Percentiles rank a stretch among this genome's conserved stretches.
These are phyloP conservation scores for Drosophila subquinaria DNA, from an alignment of 2,888 invertebrate species.

Conservation along the genomic window DNA sequence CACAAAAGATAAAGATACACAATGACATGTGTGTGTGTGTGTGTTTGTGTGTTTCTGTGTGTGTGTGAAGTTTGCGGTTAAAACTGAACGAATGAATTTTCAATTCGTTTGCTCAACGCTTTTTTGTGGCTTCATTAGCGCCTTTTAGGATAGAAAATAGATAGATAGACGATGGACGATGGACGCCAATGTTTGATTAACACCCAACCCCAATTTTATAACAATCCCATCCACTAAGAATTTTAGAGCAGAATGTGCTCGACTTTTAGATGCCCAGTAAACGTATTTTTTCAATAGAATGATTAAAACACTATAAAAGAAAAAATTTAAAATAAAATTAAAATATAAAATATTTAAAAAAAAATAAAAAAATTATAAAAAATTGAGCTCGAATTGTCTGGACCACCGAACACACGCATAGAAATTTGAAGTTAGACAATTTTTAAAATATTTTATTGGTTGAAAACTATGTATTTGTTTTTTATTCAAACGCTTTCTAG, in stretches of 20 bases:
- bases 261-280: neutral
- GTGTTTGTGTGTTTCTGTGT: neutral
- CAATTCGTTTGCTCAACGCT: slow-evolving; percentile 55
- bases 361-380: too few relatives aligned
- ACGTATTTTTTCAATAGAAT: too few relatives aligned
- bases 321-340: too few relatives aligned
- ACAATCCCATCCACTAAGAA: neutral
- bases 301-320: too few relatives aligned
- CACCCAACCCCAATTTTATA: slow-evolving; percentile 18
- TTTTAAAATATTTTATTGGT: too few relatives aligned
- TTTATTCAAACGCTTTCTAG: too few relatives aligned
- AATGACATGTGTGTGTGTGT: neutral
- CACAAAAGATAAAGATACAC: neutral
- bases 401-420: too few relatives aligned
- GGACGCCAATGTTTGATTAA: slow-evolving; percentile 53
- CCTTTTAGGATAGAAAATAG: slow-evolving; percentile 14
- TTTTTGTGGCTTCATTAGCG: slow-evolving; percentile 75
- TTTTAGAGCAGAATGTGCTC: neutral
- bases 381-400: too few relatives aligned
- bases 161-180: neutral
- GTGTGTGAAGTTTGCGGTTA: slow-evolving; percentile 9
- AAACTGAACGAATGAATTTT: slow-evolving; percentile 26
- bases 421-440: too few relatives aligned
- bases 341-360: too few relatives aligned
- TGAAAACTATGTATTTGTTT: too few relatives aligned